Evolutionary conservation across 1,140 invertebrate genomes (phyloP).

Genomic region (Zaprionus ornatus): DNA sequence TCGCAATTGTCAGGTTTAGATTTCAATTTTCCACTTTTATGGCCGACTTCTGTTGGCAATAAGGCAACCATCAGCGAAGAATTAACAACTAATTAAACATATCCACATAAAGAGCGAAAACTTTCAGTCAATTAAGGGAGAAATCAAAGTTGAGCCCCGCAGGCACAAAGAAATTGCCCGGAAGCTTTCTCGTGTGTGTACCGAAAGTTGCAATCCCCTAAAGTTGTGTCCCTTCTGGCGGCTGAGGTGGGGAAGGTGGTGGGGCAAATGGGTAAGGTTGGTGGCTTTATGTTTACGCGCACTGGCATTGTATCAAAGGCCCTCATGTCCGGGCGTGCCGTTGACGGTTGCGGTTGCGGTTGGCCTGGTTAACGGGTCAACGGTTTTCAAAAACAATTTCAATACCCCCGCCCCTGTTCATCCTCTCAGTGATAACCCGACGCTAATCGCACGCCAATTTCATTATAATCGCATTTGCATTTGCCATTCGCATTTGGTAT

Average conservation of each 20-base stretch:
- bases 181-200: conserved; percentile 6
- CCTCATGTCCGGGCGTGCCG: neutral
- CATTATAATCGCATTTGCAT: conserved; percentile 15
- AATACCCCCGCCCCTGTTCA: neutral
- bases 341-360: conserved; percentile 1
- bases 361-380: neutral
- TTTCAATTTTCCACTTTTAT: conserved; percentile 7
- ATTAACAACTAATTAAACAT: conserved; percentile 61
- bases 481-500: neutral
- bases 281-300: neutral
- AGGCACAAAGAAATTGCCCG: neutral
- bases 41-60: conserved; percentile 12
- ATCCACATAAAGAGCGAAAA: conserved; percentile 5
- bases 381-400: conserved; percentile 2
- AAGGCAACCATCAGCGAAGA: conserved; percentile 38
- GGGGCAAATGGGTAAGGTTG: no score
- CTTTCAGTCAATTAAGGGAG: neutral
- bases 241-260: neutral
- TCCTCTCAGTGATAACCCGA: neutral
- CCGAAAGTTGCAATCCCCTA: conserved; percentile 13
- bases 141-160: conserved; percentile 17
- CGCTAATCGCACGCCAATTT: neutral
- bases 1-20: neutral
- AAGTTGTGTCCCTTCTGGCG: neutral
- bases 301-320: neutral